These are phyloP conservation scores for Cyprinodon diabolis DNA, from an alignment of 2,797 vertebrate species.

Conservation along the genomic window DNA sequence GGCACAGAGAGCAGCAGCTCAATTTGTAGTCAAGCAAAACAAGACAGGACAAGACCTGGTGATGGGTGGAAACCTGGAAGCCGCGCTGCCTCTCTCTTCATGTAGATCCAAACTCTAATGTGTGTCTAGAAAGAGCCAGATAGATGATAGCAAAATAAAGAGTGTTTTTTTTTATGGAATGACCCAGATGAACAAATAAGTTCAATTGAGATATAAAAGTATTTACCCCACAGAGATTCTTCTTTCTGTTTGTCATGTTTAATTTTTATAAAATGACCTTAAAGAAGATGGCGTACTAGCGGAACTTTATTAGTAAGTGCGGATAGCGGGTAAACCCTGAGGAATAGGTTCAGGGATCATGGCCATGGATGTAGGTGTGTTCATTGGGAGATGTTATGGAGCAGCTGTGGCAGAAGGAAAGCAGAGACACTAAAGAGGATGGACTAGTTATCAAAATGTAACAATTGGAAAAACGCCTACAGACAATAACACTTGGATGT, in stretches of 20 bases:
- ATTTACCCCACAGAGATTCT: neutral
- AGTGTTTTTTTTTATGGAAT: slow-evolving; percentile 38
- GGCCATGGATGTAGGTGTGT: too few relatives aligned
- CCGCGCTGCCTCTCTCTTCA: slow-evolving; percentile 18
- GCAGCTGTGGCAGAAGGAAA: too few relatives aligned
- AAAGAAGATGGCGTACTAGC: too few relatives aligned
- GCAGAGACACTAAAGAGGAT: too few relatives aligned
- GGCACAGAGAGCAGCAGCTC: slow-evolving; percentile 25
- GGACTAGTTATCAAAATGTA: too few relatives aligned
- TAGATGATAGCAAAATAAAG: slow-evolving; percentile 36
- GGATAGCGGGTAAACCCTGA: too few relatives aligned
- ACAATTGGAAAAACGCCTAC: too few relatives aligned
- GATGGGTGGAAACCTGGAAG: slow-evolving; percentile 54
- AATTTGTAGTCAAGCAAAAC: slow-evolving; percentile 43
- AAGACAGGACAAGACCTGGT: slow-evolving; percentile 36
- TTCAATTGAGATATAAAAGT: neutral
- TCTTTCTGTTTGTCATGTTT: neutral
- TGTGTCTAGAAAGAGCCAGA: slow-evolving; percentile 28
- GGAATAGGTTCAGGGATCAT: too few relatives aligned
- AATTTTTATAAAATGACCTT: too few relatives aligned
- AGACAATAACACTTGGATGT: neutral
- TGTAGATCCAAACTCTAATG: slow-evolving; percentile 34
- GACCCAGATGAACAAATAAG: too few relatives aligned
- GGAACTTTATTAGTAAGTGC: too few relatives aligned
- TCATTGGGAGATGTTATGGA: too few relatives aligned